These are phyloP conservation scores for Vipera ursinii DNA, from an alignment of 2,797 vertebrate genomes.

Conservation along the genomic window DNA sequence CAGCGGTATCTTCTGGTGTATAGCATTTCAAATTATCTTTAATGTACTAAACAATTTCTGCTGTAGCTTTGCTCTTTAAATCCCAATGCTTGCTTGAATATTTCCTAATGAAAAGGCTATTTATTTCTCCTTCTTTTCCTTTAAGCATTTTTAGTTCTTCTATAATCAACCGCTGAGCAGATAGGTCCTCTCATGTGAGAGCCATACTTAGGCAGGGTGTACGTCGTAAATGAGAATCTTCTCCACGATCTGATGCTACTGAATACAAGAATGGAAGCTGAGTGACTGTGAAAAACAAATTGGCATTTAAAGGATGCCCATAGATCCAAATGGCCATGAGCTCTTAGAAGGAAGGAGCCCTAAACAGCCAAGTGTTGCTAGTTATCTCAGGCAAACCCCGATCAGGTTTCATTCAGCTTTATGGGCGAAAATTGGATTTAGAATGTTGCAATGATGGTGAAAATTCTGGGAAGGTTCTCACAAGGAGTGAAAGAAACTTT, in stretches of 20 bases:
- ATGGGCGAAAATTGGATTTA: background rate
- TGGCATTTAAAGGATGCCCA: background rate
- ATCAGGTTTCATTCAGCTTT: background rate
- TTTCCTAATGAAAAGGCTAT: conserved; percentile 27
- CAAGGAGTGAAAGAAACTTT: background rate
- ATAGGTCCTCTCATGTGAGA: background rate
- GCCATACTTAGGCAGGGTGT: background rate
- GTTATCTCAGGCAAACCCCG: background rate
- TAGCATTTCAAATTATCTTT: conserved; percentile 34
- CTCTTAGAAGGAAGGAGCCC: background rate
- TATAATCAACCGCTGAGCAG: background rate
- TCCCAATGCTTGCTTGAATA: conserved; percentile 9
- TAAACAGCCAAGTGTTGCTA: background rate
- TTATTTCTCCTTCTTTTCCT: background rate
- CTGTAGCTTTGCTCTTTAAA: conserved; percentile 16
- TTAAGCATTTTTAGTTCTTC: conserved; percentile 12
- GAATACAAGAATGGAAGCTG: background rate
- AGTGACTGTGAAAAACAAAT: background rate
- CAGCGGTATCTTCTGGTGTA: conserved; percentile 26
- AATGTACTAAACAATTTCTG: conserved; percentile 18
- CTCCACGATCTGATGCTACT: background rate
- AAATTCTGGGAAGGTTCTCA: background rate
- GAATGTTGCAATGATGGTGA: background rate
- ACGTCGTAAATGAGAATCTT: conserved; percentile 11
- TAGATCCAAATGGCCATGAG: background rate